Conservation (phyloP, 1,140 invertebrate species). For the Pissodes strobi region DNA sequence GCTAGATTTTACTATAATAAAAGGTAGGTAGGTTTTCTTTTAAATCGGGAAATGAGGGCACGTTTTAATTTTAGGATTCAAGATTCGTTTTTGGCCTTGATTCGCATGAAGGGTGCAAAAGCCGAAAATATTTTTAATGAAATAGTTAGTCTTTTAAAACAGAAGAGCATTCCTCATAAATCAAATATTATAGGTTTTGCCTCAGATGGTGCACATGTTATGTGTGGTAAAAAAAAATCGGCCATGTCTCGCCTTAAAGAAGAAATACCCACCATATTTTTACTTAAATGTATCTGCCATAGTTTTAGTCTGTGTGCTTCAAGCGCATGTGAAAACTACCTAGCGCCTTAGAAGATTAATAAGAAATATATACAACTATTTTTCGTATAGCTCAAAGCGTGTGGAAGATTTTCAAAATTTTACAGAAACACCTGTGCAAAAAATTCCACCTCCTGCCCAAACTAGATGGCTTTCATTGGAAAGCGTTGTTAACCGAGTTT, state of each 20-base stretch:
- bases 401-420: conserved; percentile 41
- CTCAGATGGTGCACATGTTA: conserved; percentile 56
- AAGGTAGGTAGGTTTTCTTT: neutral
- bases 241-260: conserved; percentile 43
- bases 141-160: neutral
- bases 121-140: too few relatives aligned
- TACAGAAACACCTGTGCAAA: conserved; percentile 8
- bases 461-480: conserved; percentile 18
- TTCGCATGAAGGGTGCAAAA: neutral
- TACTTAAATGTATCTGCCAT: conserved; percentile 52
- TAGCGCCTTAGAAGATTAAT: conserved; percentile 37
- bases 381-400: too few relatives aligned
- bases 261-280: conserved; percentile 49
- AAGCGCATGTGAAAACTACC: conserved; percentile 43
- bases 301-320: conserved; percentile 49
- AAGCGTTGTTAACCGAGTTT: neutral
- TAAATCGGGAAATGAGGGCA: neutral
- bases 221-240: conserved; percentile 52
- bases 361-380: too few relatives aligned
- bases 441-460: conserved; percentile 18
- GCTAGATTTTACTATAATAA: neutral
- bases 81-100: neutral
- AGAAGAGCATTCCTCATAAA: conserved; percentile 43
- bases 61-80: neutral
- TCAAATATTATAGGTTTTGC: conserved; percentile 51